phyloP scores from a whole-genome alignment of 2,888 invertebrate genomes.

The Netelia virgata region DNA sequence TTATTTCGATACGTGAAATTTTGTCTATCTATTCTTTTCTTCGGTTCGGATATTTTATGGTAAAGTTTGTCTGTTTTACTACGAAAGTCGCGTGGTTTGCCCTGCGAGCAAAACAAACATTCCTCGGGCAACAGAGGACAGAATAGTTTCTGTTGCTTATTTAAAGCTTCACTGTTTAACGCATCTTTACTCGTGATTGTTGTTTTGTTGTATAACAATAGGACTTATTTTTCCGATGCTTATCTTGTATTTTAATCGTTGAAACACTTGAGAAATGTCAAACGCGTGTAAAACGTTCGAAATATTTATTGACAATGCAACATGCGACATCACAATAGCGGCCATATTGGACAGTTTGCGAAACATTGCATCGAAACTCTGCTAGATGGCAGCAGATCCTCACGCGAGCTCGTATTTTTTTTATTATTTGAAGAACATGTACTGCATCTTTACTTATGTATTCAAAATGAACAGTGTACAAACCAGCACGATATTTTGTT shows the following conservation, averaged over 20 bases:
- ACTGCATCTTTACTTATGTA: too few relatives aligned
- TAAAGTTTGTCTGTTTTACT: background rate
- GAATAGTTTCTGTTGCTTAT: background rate
- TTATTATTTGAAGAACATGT: too few relatives aligned
- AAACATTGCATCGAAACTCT: background rate
- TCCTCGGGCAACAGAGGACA: background rate
- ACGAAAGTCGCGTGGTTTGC: background rate
- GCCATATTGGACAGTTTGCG: background rate
- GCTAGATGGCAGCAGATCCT: background rate
- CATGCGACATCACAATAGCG: background rate
- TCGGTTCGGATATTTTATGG: background rate
- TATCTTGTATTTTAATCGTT: background rate
- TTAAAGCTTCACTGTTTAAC: background rate
- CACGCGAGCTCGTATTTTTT: background rate
- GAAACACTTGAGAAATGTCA: background rate
- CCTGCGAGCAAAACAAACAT: background rate
- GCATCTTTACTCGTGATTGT: background rate
- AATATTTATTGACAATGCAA: constrained; percentile 1
- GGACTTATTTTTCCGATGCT: background rate
- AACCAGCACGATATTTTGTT: too few relatives aligned
- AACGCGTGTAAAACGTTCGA: background rate
- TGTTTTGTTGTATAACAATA: background rate
- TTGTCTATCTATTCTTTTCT: background rate
- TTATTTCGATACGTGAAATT: background rate
- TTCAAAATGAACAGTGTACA: too few relatives aligned